Evolutionary conservation across 2,113 vertebrate genomes (phyloP).

Genomic region (Planiliza haematocheilus): DNA sequence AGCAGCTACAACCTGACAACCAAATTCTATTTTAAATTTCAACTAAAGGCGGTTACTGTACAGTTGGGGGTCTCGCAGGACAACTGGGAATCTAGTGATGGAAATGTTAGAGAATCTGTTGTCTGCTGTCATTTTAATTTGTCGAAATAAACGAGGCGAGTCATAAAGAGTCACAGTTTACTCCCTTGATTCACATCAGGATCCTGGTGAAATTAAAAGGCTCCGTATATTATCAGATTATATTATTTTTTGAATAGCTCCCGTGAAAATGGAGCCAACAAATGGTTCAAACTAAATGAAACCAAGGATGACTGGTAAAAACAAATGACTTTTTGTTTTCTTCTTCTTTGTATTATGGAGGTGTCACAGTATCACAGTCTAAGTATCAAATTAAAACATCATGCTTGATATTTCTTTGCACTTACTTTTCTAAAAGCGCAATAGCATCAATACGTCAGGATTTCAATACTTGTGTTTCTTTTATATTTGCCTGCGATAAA

Average conservation of each 20-base stretch:
- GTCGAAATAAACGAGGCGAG: constrained; percentile 41
- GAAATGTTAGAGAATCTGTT: constrained; percentile 43
- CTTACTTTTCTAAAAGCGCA: constrained; percentile 33
- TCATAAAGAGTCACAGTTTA: constrained; percentile 56
- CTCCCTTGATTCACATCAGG: constrained; percentile 42
- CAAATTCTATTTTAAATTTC: constrained; percentile 38
- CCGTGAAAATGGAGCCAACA: constrained; percentile 9
- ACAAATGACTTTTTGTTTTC: constrained; percentile 20
- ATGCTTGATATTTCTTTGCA: constrained; percentile 37
- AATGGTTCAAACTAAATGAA: constrained; percentile 41
- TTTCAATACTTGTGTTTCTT: constrained; percentile 21
- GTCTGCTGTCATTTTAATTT: constrained; percentile 57
- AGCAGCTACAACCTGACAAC: constrained; percentile 37
- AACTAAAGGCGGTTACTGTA: constrained; percentile 55
- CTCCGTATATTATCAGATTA: constrained; percentile 22
- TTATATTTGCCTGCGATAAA: constrained; percentile 34
- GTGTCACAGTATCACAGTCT: constrained; percentile 78
- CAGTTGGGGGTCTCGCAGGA: constrained; percentile 29
- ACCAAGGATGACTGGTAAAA: constrained; percentile 39
- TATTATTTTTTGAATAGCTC: constrained; percentile 33
- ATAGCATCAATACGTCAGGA: constrained; percentile 28
- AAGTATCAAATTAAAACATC: constrained; percentile 51
- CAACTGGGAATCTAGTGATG: constrained; percentile 7
- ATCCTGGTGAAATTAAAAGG: constrained; percentile 49
- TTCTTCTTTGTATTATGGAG: constrained; percentile 25